Evolutionary conservation across 2,888 invertebrate species (phyloP), one percentile per base, ranked within the genome.

Genomic region (Chloroclystis v-ata): DNA sequence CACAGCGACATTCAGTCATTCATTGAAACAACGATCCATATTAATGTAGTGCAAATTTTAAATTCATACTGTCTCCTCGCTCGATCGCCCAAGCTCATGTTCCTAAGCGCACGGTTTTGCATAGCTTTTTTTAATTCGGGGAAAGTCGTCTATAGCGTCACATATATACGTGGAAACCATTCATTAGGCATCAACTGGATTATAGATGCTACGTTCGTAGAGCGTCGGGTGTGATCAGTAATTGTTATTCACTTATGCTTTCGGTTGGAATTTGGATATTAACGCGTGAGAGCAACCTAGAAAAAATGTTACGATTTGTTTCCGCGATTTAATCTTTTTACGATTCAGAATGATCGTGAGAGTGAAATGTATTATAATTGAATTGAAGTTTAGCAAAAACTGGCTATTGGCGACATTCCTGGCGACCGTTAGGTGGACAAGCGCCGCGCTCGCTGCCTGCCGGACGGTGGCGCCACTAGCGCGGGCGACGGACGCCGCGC

Each of bases 21-120:
- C 87, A 87, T 85, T 83, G 86, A 84, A 86, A 83, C 83, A 71
- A 78, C 85, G 74, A 85, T 86, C 83, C 85, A 87, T 87, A 86
- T 85, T 86, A 85, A 87, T 87, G 86, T 80, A 83, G 81, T 82
- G 83, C 86, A 85, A 84, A 87, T 85, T 87, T 87, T 76, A 75
- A 83, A 87, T 87, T 87, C 87, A 86, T 74, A 77, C 72, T 76
- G 78, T 67, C 78, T 78, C 81, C 71, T 78, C 80, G 71, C 77
- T 80, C 78, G 78, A 83, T 83, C 75, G 78, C 77, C 67, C 75
- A 67, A 73, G 67, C 62, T 71, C 74, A 69, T 83, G 82, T 83
- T 78, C 62, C 79, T 84, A 79, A 81, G 81, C 82, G 73, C 83
- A 83, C 82, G 82, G 79, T 81, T 84, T 76, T 80, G 84, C 79